Conservation (phyloP, 2,113 vertebrate species). For the Etia nguti region DNA sequence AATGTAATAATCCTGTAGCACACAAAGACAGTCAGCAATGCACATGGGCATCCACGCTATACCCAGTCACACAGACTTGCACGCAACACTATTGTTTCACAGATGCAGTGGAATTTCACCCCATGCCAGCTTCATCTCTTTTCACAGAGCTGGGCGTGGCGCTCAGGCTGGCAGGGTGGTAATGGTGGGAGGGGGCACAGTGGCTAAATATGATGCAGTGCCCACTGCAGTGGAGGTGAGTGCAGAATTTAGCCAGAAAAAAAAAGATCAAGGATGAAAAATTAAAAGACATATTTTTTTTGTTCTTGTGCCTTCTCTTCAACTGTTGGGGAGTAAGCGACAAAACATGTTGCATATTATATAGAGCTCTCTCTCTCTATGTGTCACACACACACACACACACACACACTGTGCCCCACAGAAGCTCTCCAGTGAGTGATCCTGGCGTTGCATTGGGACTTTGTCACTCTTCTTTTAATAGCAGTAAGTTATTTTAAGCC, state of each 20-base stretch:
- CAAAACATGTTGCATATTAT: conserved; percentile 26
- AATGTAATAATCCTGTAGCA: background rate
- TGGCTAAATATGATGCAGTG: conserved; percentile 42
- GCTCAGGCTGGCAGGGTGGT: conserved; percentile 71
- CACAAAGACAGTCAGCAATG: background rate
- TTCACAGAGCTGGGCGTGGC: conserved; percentile 77
- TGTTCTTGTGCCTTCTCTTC: conserved; percentile 11
- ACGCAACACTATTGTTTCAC: conserved; percentile 75
- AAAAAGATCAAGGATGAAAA: background rate
- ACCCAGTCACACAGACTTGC: background rate
- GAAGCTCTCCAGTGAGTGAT: background rate
- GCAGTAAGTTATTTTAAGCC: background rate
- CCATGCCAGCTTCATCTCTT: conserved; percentile 75
- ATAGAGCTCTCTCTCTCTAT: background rate
- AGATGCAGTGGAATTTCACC: conserved; percentile 94
- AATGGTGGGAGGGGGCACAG: conserved; percentile 17
- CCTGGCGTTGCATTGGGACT: background rate
- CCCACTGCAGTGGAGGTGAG: conserved; percentile 44
- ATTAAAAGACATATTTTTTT: background rate
- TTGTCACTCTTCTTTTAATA: conserved; percentile 22
- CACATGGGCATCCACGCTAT: background rate
- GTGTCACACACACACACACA: background rate
- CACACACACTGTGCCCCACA: background rate
- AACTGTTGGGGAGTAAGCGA: conserved; percentile 13
- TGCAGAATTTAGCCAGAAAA: conserved; percentile 23